Percentiles rank a stretch among this genome's conserved stretches.
Evolutionary conservation across 2,888 invertebrate genomes (phyloP).

Genomic region (Syrphus vitripennis): DNA sequence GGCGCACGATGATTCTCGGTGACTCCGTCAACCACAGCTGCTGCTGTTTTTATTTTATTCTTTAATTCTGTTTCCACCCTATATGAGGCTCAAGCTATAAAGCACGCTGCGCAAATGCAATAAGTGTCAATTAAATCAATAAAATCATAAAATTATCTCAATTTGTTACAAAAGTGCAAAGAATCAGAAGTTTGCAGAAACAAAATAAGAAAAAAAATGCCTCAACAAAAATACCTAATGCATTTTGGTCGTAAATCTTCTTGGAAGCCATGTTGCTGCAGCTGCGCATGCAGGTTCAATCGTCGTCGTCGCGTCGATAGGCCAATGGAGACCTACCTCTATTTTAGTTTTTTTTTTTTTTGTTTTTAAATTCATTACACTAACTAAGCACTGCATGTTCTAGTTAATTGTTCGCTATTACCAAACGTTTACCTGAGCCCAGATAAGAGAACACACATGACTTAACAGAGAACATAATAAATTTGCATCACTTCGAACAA

Average conservation of each 20-base stretch:
- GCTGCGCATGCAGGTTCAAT: constrained; percentile 31
- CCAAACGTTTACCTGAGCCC: constrained; percentile 40
- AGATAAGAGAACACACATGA: constrained; percentile 43
- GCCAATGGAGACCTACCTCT: background rate
- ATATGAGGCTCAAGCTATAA: constrained; percentile 19
- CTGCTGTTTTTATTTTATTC: background rate
- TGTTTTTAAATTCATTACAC: constrained; percentile 24
- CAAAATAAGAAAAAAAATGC: background rate
- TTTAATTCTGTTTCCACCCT: background rate
- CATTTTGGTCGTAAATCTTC: constrained; percentile 59
- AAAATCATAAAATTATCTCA: constrained; percentile 70
- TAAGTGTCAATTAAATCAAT: constrained; percentile 67
- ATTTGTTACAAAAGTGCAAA: constrained; percentile 44
- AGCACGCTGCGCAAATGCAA: constrained; percentile 30
- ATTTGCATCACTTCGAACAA: constrained; percentile 66
- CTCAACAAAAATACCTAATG: constrained; percentile 15
- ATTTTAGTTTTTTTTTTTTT: background rate
- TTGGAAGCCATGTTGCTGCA: background rate
- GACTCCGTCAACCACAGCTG: background rate
- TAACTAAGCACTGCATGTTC: constrained; percentile 62
- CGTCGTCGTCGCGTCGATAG: no score
- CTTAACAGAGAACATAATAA: constrained; percentile 42
- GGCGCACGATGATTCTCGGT: background rate
- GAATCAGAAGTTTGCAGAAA: background rate
- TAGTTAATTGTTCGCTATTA: constrained; percentile 67